Base-by-base conservation (phyloP, 2,113 vertebrate genomes). In the Eolophus roseicapilla region DNA sequence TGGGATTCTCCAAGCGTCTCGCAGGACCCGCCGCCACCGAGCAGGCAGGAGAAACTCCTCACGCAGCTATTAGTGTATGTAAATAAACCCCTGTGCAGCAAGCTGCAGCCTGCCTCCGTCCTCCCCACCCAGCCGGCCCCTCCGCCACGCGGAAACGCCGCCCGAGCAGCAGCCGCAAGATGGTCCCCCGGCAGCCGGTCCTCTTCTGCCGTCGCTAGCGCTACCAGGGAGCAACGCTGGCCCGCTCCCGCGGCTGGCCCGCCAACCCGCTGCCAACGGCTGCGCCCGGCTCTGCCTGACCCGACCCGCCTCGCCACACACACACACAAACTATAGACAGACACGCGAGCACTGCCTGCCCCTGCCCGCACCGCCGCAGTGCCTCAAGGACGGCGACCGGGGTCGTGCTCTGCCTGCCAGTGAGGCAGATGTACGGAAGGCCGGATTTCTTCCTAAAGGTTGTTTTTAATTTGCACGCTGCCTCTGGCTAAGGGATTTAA, bases 101-200 rank as follows among this genome's bases (percentile, higher is more conserved):
- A 77, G 90, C 63, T 35, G 70, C 76, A 69, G 84, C 81, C 88
- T 83, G 73, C n/a, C 83, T 73, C 76, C 75, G 74, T 39, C 93
- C 92, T 93, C 77, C 95, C 95, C 82, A 43, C 74, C 95, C 94
- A 27, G 81, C 57, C 57, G 24, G 81, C 67, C 81, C 88, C 86
- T 88, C 83, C 82, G 7, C 88, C 73, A 55, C 86, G 52, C 79
- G 88, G 92, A 88, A 86, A 69, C 29, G 82, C 91, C 69, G 87
- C 93, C 80, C 19, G 29, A 86, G 87, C 47, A 95, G 59, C 84
- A 24, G 83, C 63, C 39, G 49, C 49, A 43, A 74, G 79, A 82
- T 21, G 88, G 77, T 92, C 70, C 92, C 89, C 88, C 37, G 13
- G 71, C 89, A 91, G 97, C 95, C 75, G 75, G 41, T 84, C 87